Evolutionary conservation across 1,140 invertebrate species (phyloP), one percentile per base, ranked within the genome.

Genomic region (Planococcus citri): DNA sequence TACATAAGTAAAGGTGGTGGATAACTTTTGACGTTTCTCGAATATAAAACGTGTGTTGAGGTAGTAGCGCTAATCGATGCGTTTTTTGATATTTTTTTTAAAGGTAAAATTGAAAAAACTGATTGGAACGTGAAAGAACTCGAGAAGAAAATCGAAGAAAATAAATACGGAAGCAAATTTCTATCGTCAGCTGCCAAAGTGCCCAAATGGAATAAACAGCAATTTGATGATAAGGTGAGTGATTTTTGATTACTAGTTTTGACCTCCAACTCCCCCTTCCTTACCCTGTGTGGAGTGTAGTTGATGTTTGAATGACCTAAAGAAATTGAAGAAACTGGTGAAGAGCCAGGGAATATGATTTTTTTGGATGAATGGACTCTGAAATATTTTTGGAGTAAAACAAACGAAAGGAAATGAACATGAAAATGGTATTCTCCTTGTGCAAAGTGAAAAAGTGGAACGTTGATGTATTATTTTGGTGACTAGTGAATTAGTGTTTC

Each of bases 101-200:
- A 6, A 83, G 83, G 91, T 73, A 92, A 92, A 81, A 91, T 95
- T 69, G 90, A 94, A 75, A 88, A 88, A 72, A 89, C 85, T 57
- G 93, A 96, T 79, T 96, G 93, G 93, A 94, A 95, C 78, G 86
- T 95, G 2, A 89, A 90, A 72, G 86, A 91, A 77, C 92, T 95
- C 25, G 91, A 94, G 75, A 89, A 92, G 74, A 94, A 95, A 80
- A 92, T 94, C 8, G 84, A 88, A 74, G 88, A 93, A 77, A 93
- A 88, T 73, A 88, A 89, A 77, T 85, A 87, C 21, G 82, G 85
- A 72, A 80, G 83, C 1, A 78, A 82, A 1, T 82, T 82, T 20
- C 84, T 84, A 73, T 85, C 86, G 20, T 84, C 80, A 71, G 81
- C 88, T 24, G 90, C 93, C 75, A 87, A 87, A 76, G 91, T 94